Base-by-base conservation (phyloP, 2,113 vertebrate genomes). In the Heterotis niloticus region DNA sequence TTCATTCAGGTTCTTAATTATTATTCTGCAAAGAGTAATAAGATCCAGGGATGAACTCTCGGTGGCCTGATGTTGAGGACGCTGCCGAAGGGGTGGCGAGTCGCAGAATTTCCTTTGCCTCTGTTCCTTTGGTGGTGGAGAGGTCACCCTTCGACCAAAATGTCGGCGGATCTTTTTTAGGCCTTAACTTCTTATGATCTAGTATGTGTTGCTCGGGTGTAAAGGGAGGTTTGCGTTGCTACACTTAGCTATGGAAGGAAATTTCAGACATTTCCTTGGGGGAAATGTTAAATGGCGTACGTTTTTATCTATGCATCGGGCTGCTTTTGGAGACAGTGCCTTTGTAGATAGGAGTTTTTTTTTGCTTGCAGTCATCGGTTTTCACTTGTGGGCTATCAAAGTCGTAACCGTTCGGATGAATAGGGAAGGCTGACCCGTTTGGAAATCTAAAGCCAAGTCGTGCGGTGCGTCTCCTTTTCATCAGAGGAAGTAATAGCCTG, bases 1-100 rank as follows among this genome's bases (percentile, higher is more conserved):
- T 16, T 79, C 57, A 44, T 74, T 79, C 23, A 20, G 34, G 29
- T 65, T 75, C 78, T 74, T 75, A 80, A 75, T 80, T 54, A 75
- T 74, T 76, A 64, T 51, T 64, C 64, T 44, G 29, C 64, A 12
- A 62, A 76, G 44, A 64, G 59, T 64, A 80, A 75, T 75, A 74
- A 74, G 14, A 62, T 16, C 24, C 67, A 51, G 56, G 34, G 68
- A 64, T 79, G 78, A 72, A 71, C 67, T 72, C 54, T 44, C 60
- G 67, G 67, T 14, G 75, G 51, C 23, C 44, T 75, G 62, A 29
- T 59, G 5, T 65, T 51, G 28, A 77, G 23, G 64, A 7, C 2
- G 34, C 34, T 44, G 34, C 34, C 7, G 23, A 20, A 29, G 44
- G 4, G 29, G 67, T 54, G 62, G 12, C 17, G 24, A 62, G 20